Percentiles rank a stretch among this genome's conserved stretches.
Evolutionary conservation across 2,113 vertebrate genomes (phyloP).

Genomic region (Brachyistius frenatus): DNA sequence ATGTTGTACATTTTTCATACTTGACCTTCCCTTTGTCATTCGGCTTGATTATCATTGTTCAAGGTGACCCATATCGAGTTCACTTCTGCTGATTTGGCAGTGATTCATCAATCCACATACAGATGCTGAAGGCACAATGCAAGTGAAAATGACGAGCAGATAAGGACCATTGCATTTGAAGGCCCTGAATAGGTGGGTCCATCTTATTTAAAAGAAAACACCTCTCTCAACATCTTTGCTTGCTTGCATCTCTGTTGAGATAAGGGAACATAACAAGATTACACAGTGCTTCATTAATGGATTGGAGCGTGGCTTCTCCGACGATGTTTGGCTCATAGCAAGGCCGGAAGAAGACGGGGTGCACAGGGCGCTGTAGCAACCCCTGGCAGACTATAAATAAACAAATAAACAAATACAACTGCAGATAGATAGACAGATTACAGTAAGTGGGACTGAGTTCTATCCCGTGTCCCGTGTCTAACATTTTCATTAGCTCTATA

Average conservation of each 20-base stretch:
- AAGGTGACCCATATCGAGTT: slow-evolving; percentile 34
- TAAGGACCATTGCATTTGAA: slow-evolving; percentile 28
- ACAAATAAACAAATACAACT: too few relatives aligned
- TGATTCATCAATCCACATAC: slow-evolving; percentile 9
- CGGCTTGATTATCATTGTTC: slow-evolving; percentile 13
- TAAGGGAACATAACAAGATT: slow-evolving; percentile 34
- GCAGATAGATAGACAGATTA: too few relatives aligned
- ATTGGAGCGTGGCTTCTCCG: background rate
- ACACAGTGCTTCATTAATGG: slow-evolving; percentile 41
- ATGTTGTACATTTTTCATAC: background rate
- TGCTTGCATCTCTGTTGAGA: slow-evolving; percentile 37
- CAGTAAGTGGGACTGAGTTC: too few relatives aligned
- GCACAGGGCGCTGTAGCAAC: too few relatives aligned
- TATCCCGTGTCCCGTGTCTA: too few relatives aligned
- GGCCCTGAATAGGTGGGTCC: background rate
- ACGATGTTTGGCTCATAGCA: slow-evolving; percentile 1
- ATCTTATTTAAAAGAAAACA: slow-evolving; percentile 21
- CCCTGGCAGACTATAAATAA: too few relatives aligned
- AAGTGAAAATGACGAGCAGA: slow-evolving; percentile 40
- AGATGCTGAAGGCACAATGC: slow-evolving; percentile 13
- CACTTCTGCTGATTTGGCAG: slow-evolving; percentile 32
- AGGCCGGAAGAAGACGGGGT: too few relatives aligned
- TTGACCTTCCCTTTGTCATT: slow-evolving; percentile 12
- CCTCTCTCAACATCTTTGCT: slow-evolving; percentile 7
- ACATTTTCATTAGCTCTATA: too few relatives aligned